phyloP scores from a whole-genome alignment of 2,888 invertebrate genomes.

The Salticus scenicus region DNA sequence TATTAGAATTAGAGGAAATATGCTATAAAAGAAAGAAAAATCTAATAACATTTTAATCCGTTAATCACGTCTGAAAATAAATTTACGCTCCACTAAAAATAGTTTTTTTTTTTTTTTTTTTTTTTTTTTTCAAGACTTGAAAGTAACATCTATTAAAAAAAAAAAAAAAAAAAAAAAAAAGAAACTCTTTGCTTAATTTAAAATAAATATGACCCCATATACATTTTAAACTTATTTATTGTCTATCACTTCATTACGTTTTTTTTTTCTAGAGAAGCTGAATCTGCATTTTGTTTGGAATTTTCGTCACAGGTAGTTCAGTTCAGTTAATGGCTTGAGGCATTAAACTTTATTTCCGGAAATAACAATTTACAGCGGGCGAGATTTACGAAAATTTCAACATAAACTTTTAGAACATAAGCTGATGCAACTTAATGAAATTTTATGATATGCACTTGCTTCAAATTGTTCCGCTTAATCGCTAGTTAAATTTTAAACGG shows the following conservation, averaged over 20 bases:
- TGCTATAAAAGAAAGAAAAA: too few species aligned
- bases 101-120: too few species aligned
- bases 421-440: slow-evolving; percentile 14
- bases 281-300: not conserved
- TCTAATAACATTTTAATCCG: too few species aligned
- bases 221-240: not conserved
- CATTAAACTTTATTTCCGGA: slow-evolving; percentile 8
- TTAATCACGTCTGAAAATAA: too few species aligned
- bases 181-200: not conserved
- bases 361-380: slow-evolving; percentile 1
- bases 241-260: not conserved
- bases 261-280: not conserved
- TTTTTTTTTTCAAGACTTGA: too few species aligned
- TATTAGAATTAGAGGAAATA: too few species aligned
- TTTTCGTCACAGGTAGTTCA: not conserved
- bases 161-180: too few species aligned
- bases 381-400: slow-evolving; percentile 11
- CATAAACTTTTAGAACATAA: slow-evolving; percentile 15
- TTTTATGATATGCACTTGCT: slow-evolving; percentile 4
- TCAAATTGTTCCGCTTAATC: slow-evolving; percentile 12
- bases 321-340: not conserved
- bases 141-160: too few species aligned
- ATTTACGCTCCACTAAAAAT: too few species aligned
- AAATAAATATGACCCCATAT: not conserved
- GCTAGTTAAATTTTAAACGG: slow-evolving; percentile 8